Percentiles rank a stretch among this genome's conserved stretches.
These are phyloP conservation scores for Lacerta bilineata DNA, from an alignment of 2,797 vertebrate genomes.

Conservation along the genomic window DNA sequence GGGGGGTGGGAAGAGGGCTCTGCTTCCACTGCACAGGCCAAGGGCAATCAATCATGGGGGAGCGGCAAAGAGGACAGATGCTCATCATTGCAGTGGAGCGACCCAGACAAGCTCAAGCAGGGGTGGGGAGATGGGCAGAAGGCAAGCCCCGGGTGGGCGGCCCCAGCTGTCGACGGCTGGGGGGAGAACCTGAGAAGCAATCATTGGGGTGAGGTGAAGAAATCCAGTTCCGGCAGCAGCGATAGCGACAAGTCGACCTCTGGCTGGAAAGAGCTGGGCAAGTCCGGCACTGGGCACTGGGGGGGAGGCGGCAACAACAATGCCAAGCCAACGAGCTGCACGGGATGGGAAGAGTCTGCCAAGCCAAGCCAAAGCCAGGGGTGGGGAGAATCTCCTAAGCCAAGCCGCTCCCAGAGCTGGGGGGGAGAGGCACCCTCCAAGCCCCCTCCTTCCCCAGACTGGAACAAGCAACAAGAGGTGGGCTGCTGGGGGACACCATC, in stretches of 20 bases:
- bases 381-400: conserved; percentile 90
- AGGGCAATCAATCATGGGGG: conserved; percentile 89
- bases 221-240: conserved; percentile 89
- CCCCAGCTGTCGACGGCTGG: conserved; percentile 84
- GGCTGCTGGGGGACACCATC: conserved; percentile 85
- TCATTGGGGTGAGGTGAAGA: conserved; percentile 93
- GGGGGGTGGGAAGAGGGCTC: conserved; percentile 90
- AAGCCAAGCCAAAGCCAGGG: conserved; percentile 88
- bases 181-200: conserved; percentile 85
- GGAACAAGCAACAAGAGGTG: conserved; percentile 87
- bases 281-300: conserved; percentile 84
- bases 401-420: conserved; percentile 87
- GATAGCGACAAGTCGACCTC: conserved; percentile 93
- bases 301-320: conserved; percentile 75
- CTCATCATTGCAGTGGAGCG: conserved; percentile 83
- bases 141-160: conserved; percentile 81
- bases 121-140: conserved; percentile 85
- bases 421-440: conserved; percentile 81
- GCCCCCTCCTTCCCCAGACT: conserved; percentile 85
- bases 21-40: conserved; percentile 87
- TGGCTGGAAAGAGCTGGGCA: conserved; percentile 90
- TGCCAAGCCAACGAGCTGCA: conserved; percentile 83
- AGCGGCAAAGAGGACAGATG: conserved; percentile 90
- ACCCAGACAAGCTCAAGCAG: conserved; percentile 90
- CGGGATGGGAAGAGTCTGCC: conserved; percentile 89